phyloP scores from a whole-genome alignment of 2,888 invertebrate genomes.

The Aphidius colemani region DNA sequence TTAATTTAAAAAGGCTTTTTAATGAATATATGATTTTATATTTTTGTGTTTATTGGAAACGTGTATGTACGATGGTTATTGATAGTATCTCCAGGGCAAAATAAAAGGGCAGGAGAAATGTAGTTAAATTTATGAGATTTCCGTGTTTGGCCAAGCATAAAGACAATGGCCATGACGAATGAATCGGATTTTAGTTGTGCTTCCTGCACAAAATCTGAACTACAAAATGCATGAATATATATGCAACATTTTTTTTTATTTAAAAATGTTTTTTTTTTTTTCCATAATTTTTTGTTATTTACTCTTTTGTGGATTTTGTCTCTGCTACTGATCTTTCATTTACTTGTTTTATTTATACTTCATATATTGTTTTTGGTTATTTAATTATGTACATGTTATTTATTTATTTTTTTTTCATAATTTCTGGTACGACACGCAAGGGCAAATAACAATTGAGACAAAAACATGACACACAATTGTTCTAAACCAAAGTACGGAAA shows the following conservation, averaged over 20 bases:
- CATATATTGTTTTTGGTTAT: not conserved
- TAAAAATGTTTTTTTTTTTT: not conserved
- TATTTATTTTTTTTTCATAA: constrained; percentile 3
- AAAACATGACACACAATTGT: too few species aligned
- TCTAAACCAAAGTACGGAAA: too few species aligned
- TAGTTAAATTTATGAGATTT: constrained; percentile 40
- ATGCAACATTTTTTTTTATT: constrained; percentile 4
- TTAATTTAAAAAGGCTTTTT: too few species aligned
- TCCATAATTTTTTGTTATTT: too few species aligned
- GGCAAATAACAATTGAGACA: not conserved
- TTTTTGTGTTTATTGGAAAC: too few species aligned
- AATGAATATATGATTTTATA: too few species aligned
- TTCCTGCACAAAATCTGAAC: constrained; percentile 29
- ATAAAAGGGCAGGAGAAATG: not conserved
- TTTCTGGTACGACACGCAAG: constrained; percentile 6
- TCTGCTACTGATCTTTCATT: not conserved
- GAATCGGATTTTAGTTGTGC: constrained; percentile 26
- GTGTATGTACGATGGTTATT: too few species aligned
- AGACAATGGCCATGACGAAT: constrained; percentile 40
- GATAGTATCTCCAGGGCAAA: constrained; percentile 33
- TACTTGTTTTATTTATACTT: constrained; percentile 1
- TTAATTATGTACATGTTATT: too few species aligned
- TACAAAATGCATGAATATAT: constrained; percentile 25
- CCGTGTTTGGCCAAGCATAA: constrained; percentile 39
- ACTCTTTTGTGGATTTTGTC: too few species aligned